Base-by-base conservation (phyloP, 2,797 vertebrate species). In the Rallus crepitans region DNA sequence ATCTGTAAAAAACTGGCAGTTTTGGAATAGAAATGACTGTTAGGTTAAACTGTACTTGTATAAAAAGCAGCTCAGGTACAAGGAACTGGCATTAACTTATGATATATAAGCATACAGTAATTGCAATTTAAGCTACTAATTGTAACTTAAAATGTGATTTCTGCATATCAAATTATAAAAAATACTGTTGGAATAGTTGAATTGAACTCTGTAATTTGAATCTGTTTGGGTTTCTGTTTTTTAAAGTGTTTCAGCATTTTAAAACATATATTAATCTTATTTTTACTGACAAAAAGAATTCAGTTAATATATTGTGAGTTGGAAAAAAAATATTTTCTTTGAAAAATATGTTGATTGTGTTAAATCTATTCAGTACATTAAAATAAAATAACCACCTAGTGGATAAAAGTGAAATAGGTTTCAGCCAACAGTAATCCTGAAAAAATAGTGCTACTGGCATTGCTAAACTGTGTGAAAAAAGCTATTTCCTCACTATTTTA, bases 381-480 rank as follows among this genome's bases (percentile, higher is more conserved):
- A 57, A 21, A 47, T 39, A 69, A 87, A 91, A 89, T 35, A 52
- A 73, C 45, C 19, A 82, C 35, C 70, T 68, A 91, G 50, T 70
- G 83, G 40, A 25, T 79, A 66, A 83, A 96, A 80, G 15, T 86
- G 50, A 93, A 89, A 94, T 65, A 96, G 72, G 12, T 93, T 96
- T 95, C 55, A 50, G 40, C 87, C 35, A 48, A 81, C 18, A 60
- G 31, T 77, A 89, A 68, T 94, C 61, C 19, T 93, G 53, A 21
- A 61, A 91, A 90, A 52, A 11, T 11, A 39, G 35, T 28, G 16
- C 9, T 78, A 13, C 8, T 37, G 42, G 13, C 7, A n/a, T 28
- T 84, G 30, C 42, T 79, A 60, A 69, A 48, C 23, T 24, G 5
- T 27, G 57, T 24, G 42, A 45, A 24, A 61, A 79, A 48, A 70